Conservation (phyloP, 2,113 vertebrate genomes). For the Zeus faber region DNA sequence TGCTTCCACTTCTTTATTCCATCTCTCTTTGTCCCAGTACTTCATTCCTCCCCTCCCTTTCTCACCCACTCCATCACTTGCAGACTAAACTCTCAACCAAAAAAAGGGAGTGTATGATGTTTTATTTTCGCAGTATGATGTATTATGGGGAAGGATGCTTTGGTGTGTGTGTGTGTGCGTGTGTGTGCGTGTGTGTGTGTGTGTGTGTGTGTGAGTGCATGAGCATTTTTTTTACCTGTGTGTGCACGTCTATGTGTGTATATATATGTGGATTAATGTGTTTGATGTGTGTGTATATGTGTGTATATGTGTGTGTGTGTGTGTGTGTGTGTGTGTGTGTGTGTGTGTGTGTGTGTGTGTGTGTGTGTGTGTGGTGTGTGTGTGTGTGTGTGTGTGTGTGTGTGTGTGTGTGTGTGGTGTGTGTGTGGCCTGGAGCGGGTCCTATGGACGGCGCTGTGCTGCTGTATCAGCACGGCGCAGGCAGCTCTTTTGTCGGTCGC, state of each 20-base stretch:
- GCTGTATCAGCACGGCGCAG: conserved; percentile 55
- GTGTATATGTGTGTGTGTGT: conserved; percentile 3
- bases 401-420: conserved; percentile 3
- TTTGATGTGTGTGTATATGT: neutral
- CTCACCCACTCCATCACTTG: neutral
- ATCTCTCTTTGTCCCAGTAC: neutral
- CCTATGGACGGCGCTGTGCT: conserved; percentile 22
- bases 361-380: conserved; percentile 5
- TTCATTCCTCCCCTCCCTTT: neutral
- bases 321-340: conserved; percentile 10
- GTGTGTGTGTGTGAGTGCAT: conserved; percentile 1
- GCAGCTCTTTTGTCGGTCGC: conserved; percentile 46
- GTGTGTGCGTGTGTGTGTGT: neutral
- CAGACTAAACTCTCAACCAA: no score
- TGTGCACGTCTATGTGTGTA: neutral
- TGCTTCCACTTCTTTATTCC: conserved; percentile 11
- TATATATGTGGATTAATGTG: neutral
- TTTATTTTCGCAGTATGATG: no score
- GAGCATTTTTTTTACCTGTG: neutral
- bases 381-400: conserved; percentile 3
- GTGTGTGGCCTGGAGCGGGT: conserved; percentile 12
- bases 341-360: conserved; percentile 7
- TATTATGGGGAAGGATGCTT: no score
- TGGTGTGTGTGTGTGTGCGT: neutral
- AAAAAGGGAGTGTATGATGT: no score